Evolutionary conservation across 2,113 vertebrate species (phyloP), one percentile per base, ranked within the genome.

Genomic region (Brachypodius melanocephalos): DNA sequence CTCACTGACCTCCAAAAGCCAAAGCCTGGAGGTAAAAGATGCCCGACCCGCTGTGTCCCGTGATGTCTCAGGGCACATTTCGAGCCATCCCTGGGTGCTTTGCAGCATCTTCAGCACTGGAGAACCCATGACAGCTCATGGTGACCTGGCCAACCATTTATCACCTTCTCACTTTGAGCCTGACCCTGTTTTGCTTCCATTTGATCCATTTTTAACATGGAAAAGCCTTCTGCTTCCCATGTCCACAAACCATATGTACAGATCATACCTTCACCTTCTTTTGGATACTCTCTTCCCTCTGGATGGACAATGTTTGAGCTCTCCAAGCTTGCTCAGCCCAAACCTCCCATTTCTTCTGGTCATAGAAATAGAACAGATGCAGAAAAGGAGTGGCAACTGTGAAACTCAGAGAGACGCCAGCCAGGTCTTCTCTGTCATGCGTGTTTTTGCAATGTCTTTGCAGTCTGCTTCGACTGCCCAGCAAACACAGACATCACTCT

Each of bases 401-500:
- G 76, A 42, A 89, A 29, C 24, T 17, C 29, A n/a, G 25, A 26
- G 85, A 40, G 20, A 57, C 12, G 20, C 24, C 25, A 17, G 6
- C 7, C 36, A 26, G 32, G 6, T 36, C 29, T 45, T 51, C 34
- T 59, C 26, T 49, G 25, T 13, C 32, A 1, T 1, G 1, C 0
- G 0, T 25, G 5, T 36, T 36, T 80, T 48, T 45, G 5, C 21
- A 14, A 4, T 8, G 13, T 10, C 54, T 58, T 68, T 43, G n/a
- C 65, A 22, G 36, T 9, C 42, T 66, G 29, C 69, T 40, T 28
- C 58, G 73, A 24, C 49, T 52, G 29, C 69, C 43, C 76, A 40
- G 2, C 2, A 2, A 24, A 9, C 0, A 3, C 2, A 3, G 26
- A 21, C 0, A 0, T 67, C 0, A 0, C 1, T 0, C 43, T 62